Base-by-base conservation (phyloP, 92 coral and sea anemone genomes). In the Siderastrea siderea region DNA sequence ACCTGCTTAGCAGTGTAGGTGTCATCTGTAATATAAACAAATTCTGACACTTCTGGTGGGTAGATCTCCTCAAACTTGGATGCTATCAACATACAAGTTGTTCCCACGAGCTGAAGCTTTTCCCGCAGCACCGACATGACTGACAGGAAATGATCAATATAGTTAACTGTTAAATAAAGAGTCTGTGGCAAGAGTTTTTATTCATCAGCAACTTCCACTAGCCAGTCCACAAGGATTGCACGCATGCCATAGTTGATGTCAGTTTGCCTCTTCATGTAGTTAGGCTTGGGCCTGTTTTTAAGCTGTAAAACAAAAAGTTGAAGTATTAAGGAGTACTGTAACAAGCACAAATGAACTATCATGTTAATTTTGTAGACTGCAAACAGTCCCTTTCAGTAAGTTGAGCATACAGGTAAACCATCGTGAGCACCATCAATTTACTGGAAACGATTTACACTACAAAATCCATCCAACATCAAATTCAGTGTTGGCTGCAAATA, bases 11-110 rank as follows among this genome's bases (percentile, higher is more conserved):
- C 91, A 63, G 96, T 84, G 61, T 98, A 98, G 2, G 99, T 98
- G 76, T 98, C 99, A 92, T 98, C 99, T 68, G 99, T 98, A 61
- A 98, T 98, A 87, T 94, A 98, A 45, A 98, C 99, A 88, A 95
- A 98, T 47, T 98, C 99, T 2, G 98, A 79, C 16, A 98, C 98
- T 71, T 98, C 99, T 15, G 99, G 99, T 46, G 99, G 99, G 84
- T 98, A 98, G 51, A 98, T 98, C 68, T 98, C 99, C 87, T 98
- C 99, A 86, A 94, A 93, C 89, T 98, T 98, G 45, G 99, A 96
- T 52, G 99, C 99, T 58, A 98, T 80, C 17, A 98, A 87, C 99
- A 98, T 98, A 78, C 99, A 98, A 50, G 99, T 98, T 83, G 99
- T 98, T 16, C 99, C 98, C 77, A 98, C 99, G 9, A 98, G 94